Percentiles rank a stretch among this genome's conserved stretches.
phyloP scores from a whole-genome alignment of 1,140 invertebrate genomes.

The Drosophila biarmipes region DNA sequence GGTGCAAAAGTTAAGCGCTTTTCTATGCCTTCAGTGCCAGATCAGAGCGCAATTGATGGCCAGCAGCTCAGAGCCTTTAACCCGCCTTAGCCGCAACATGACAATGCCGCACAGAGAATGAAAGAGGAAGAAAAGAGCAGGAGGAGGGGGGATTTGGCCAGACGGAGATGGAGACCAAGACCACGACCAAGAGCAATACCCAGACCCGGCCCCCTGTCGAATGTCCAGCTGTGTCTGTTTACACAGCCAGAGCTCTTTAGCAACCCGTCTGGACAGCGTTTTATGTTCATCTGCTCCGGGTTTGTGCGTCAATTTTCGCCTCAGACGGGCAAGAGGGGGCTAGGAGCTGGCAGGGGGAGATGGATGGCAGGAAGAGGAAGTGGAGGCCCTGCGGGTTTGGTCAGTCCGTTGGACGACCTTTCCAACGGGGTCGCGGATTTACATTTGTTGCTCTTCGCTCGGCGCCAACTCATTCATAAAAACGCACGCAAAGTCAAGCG shows the following conservation, averaged over 20 bases:
- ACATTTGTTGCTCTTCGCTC: constrained; percentile 66
- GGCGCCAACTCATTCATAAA: constrained; percentile 72
- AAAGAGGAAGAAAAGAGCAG: background rate
- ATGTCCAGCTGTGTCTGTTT: constrained; percentile 71
- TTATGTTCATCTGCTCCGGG: constrained; percentile 39
- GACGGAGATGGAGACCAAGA: constrained; percentile 13
- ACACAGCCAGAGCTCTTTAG: constrained; percentile 63
- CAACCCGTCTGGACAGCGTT: constrained; percentile 48
- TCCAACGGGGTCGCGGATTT: constrained; percentile 70
- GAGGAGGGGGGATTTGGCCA: constrained; percentile 2
- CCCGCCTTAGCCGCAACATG: constrained; percentile 44
- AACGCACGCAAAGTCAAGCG: constrained; percentile 68
- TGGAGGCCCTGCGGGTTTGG: constrained; percentile 31
- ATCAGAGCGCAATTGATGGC: constrained; percentile 57
- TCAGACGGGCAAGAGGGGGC: constrained; percentile 31
- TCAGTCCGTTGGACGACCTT: constrained; percentile 51
- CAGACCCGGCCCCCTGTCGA: constrained; percentile 19
- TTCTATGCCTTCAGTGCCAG: constrained; percentile 49
- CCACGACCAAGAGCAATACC: constrained; percentile 1
- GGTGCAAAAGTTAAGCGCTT: constrained; percentile 42
- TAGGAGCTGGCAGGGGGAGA: background rate
- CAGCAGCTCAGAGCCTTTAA: constrained; percentile 47
- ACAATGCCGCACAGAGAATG: constrained; percentile 28
- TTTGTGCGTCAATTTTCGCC: constrained; percentile 63
- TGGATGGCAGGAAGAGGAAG: background rate